Base-by-base conservation (phyloP, 2,888 invertebrate species). In the Panzeria rudis region DNA sequence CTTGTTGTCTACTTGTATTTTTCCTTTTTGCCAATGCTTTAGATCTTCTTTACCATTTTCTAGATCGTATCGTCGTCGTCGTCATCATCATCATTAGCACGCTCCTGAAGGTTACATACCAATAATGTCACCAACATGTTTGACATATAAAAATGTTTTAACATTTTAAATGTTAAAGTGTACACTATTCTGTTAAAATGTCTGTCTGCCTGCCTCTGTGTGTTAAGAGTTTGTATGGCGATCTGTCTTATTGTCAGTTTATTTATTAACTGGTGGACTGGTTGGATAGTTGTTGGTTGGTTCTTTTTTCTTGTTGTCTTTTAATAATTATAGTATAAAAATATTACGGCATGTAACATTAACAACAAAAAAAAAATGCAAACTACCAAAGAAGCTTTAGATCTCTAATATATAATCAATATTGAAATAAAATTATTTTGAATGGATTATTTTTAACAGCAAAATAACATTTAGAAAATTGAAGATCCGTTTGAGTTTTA, bases 61-160 rank as follows among this genome's bases (percentile, higher is more conserved):
- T 35, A 35, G 59, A 59, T 35, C 32, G 17, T 11, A 17, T 59
- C 17, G 35, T 35, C 32, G 17, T 59, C 9, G 32, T 13, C 20
- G n/a, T 41, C 38, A 4, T 32, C 79, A 25, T 71, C 71, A 73
- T 85, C 85, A 85, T 78, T 79, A 85, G 85, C 85, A 85, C 85
- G 85, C 59, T 85, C 82, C 82, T 85, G 85, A 85, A 85, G 85
- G 85, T 85, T 85, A 82, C 82, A 85, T 85, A 85, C 82, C 85
- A 85, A 82, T 85, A 85, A 85, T 85, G 85, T 85, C 82, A 82
- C 85, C 85, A 82, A 78, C 71, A 82, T 85, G 78, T 82, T 85
- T 85, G 85, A 82, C 85, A 85, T 85, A 85, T 85, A 82, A 82
- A 85, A 82, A 50, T 41, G 56, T 75, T 85, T 82, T 79, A 82